Percentiles rank a stretch among this genome's conserved stretches.
These are phyloP conservation scores for Cotesia congregata DNA, from an alignment of 2,888 invertebrate species.

Conservation along the genomic window DNA sequence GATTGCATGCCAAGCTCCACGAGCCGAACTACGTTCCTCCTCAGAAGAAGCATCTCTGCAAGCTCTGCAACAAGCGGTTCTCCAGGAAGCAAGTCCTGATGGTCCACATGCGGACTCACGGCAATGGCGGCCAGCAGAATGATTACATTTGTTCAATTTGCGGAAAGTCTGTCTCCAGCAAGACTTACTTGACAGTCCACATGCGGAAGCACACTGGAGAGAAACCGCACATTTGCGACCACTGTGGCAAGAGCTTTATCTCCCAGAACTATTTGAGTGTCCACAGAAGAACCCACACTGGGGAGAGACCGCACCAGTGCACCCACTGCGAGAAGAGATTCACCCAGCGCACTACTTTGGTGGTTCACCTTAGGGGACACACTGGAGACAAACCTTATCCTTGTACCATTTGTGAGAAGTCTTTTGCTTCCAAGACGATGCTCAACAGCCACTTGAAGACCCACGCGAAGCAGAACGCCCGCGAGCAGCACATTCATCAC, in stretches of 20 bases:
- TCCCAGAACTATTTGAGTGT: conserved; percentile 68
- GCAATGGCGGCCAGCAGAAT: conserved; percentile 65
- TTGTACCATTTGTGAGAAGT: conserved; percentile 65
- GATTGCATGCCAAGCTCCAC: conserved; percentile 66
- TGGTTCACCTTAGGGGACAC: conserved; percentile 66
- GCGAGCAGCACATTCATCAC: conserved; percentile 53
- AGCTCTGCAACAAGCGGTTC: conserved; percentile 67
- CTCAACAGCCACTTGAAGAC: conserved; percentile 68
- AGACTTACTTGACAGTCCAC: conserved; percentile 76
- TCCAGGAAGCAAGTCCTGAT: conserved; percentile 66
- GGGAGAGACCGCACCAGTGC: conserved; percentile 67
- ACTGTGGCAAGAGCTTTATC: conserved; percentile 67
- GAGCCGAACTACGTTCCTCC: conserved; percentile 68
- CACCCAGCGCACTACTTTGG: conserved; percentile 67
- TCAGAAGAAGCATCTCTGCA: conserved; percentile 67
- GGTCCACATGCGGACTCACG: conserved; percentile 68
- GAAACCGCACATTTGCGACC: conserved; percentile 75
- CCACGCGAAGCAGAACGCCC: conserved; percentile 65
- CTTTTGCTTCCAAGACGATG: conserved; percentile 69
- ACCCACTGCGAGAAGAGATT: conserved; percentile 67
- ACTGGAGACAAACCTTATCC: conserved; percentile 68
- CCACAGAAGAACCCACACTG: conserved; percentile 67
- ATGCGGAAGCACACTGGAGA: conserved; percentile 76
- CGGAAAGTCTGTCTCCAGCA: conserved; percentile 75
- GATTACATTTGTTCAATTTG: conserved; percentile 76